Conservation (phyloP, 2,797 vertebrate species). For the Pseudochaenichthys georgianus region DNA sequence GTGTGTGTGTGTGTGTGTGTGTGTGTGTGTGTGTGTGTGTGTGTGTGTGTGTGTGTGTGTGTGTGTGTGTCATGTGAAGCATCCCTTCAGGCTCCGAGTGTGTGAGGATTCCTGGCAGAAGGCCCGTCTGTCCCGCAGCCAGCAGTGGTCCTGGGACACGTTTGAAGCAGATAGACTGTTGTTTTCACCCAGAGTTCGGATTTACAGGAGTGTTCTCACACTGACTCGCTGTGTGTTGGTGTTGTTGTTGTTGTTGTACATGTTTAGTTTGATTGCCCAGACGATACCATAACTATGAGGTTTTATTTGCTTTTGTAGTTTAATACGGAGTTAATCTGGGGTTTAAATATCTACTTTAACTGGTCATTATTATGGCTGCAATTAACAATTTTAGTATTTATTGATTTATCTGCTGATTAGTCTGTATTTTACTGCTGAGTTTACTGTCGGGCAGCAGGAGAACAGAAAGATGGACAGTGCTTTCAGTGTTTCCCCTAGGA, state of each 20-base stretch:
- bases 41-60: conserved; percentile 26
- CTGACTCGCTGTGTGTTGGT: background rate
- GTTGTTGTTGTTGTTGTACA: conserved; percentile 1
- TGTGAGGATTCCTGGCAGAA: conserved; percentile 27
- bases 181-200: background rate
- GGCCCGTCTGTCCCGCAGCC: conserved; percentile 2
- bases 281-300: background rate
- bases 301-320: background rate
- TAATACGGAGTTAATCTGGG: background rate
- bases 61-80: conserved; percentile 41
- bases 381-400: too few species aligned
- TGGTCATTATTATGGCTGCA: background rate
- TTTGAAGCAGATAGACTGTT: conserved; percentile 10
- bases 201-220: conserved; percentile 13
- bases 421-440: conserved; percentile 3
- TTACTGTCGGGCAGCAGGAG: conserved; percentile 9
- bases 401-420: too few species aligned
- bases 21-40: conserved; percentile 29
- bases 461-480: background rate
- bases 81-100: conserved; percentile 14
- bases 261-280: background rate
- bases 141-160: conserved; percentile 4
- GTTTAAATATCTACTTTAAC: background rate
- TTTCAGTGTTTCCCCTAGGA: background rate
- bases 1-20: conserved; percentile 29